Conservation (phyloP, 2,113 vertebrate genomes). For the Halichoeres trimaculatus region DNA sequence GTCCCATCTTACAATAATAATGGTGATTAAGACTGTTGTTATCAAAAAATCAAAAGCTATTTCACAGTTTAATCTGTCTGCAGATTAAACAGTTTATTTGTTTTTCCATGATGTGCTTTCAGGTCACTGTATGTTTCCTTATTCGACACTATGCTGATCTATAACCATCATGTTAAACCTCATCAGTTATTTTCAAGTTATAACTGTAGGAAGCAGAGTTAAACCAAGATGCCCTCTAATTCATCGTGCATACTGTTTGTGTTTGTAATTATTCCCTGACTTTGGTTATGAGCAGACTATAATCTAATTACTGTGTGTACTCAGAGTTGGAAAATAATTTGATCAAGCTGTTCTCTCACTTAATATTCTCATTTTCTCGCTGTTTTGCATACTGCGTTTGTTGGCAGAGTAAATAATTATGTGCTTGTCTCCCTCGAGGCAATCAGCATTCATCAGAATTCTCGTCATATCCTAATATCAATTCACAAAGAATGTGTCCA, state of each 20-base stretch:
- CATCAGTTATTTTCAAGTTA: background rate
- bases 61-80: background rate
- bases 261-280: background rate
- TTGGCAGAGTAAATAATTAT: slow-evolving; percentile 33
- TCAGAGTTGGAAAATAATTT: slow-evolving; percentile 26
- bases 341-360: slow-evolving; percentile 18
- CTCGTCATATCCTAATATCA: slow-evolving; percentile 22
- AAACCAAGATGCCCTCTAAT: background rate
- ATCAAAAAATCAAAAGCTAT: background rate
- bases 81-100: background rate
- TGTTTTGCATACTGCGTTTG: slow-evolving; percentile 37
- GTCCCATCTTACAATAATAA: slow-evolving; percentile 1
- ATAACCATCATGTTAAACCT: background rate
- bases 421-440: slow-evolving; percentile 13
- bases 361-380: slow-evolving; percentile 20
- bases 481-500: slow-evolving; percentile 29
- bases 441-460: slow-evolving; percentile 42
- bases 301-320: slow-evolving; percentile 38
- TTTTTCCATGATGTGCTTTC: background rate
- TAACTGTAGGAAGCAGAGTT: background rate
- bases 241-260: background rate
- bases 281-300: background rate
- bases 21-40: background rate
- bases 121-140: background rate
- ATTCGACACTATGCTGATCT: too few species aligned